phyloP scores from a whole-genome alignment of 2,888 invertebrate species.

The Invenusta paracnida region DNA sequence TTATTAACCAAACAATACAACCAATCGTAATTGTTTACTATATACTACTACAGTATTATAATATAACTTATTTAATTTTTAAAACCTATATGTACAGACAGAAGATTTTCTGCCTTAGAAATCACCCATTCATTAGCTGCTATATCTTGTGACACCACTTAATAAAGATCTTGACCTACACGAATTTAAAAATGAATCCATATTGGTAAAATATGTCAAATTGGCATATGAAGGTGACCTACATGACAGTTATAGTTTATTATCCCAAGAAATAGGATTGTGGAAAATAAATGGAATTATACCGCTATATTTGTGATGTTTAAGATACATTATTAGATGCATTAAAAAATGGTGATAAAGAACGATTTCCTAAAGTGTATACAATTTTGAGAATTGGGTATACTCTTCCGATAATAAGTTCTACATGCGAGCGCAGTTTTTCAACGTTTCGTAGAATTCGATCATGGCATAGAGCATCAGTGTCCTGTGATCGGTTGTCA shows the following conservation, averaged over 20 bases:
- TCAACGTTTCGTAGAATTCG: background rate
- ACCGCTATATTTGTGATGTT: background rate
- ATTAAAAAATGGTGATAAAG: background rate
- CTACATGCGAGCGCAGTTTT: background rate
- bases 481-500: background rate
- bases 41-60: too few relatives aligned
- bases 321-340: background rate
- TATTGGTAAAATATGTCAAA: background rate
- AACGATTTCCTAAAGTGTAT: background rate
- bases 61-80: too few relatives aligned
- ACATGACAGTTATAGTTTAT: background rate
- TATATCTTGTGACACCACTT: background rate
- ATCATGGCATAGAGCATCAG: background rate
- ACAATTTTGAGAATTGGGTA: background rate
- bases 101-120: background rate
- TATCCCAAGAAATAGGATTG: background rate
- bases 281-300: background rate
- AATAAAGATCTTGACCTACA: background rate
- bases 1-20: too few relatives aligned
- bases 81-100: too few relatives aligned
- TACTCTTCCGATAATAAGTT: background rate
- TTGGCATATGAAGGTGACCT: background rate
- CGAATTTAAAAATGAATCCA: background rate
- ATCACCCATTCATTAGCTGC: background rate
- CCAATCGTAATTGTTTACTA: too few relatives aligned